Base-by-base conservation (phyloP, 2,797 vertebrate genomes). In the Loris lydekkerianus region DNA sequence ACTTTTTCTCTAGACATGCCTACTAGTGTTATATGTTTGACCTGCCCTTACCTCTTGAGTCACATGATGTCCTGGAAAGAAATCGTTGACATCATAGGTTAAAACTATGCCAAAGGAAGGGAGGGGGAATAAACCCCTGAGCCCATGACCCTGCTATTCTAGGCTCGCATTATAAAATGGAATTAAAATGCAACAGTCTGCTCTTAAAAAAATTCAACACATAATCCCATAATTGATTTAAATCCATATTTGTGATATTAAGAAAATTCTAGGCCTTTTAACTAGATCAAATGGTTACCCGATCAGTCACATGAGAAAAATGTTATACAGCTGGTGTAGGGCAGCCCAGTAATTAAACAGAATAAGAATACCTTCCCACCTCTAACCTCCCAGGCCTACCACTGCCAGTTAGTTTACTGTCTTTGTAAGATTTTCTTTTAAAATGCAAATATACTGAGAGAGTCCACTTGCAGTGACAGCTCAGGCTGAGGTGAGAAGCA, bases 221-320 rank as follows among this genome's bases (percentile, higher is more conserved):
- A 49, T 37, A 73, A 81, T 78, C 75, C 14, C 5, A 25, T 37
- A 11, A 69, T 76, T 87, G n/a, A 25, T 77, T 94, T 91, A 84
- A 92, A 70, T n/a, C 31, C n/a, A 61, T 43, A 90, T 37, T 43
- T 58, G 29, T 20, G 49, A 43, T 70, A 67, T 81, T 31, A 53
- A 86, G 46, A 88, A 91, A 83, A 72, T 40, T n/a, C 18, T 31
- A 73, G 86, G n/a, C 31, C 14, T 94, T 94, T 82, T 81, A 67
- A 77, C n/a, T 63, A 75, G 46, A 88, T 91, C 67, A 73, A 37
- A 86, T 18, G 17, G 10, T 82, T 89, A 69, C 70, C 73, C 43
- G 34, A 86, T 72, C 27, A 92, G 11, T 93, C 86, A 93, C 70
- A 93, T 82, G 49, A 94, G 58, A 87, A n/a, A 23, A 34, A 85